Evolutionary conservation across 2,797 vertebrate species (phyloP).

Genomic region (Cynopterus sphinx): DNA sequence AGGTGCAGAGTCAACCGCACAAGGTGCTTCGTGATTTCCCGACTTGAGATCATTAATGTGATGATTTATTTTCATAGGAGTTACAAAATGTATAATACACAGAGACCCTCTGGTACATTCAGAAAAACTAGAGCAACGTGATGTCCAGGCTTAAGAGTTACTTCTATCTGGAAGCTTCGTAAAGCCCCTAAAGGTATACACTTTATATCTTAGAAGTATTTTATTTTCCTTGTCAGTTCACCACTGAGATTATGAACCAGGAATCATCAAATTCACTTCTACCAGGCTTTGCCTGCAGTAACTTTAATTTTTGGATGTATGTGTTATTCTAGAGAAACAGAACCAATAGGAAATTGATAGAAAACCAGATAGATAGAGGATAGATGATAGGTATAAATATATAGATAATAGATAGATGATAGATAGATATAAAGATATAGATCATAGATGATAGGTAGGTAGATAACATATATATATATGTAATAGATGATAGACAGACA

Average conservation of each 20-base stretch:
- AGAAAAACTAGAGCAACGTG: neutral
- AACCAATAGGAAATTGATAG: neutral
- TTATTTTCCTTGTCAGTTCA: neutral
- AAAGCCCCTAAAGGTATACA: neutral
- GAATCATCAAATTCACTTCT: neutral
- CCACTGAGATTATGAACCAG: neutral
- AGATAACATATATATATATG: neutral
- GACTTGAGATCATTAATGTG: neutral
- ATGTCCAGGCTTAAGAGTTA: neutral
- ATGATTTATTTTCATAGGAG: neutral
- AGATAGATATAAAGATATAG: neutral
- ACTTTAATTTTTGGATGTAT: neutral
- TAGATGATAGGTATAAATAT: too few relatives aligned
- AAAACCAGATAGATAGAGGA: neutral
- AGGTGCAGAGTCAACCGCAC: neutral
- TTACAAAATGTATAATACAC: neutral
- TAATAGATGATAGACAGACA: neutral
- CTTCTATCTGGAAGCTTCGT: neutral
- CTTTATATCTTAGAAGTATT: neutral
- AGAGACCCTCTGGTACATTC: neutral
- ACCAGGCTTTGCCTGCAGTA: neutral
- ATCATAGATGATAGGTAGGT: neutral
- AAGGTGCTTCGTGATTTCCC: neutral
- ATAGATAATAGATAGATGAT: neutral
- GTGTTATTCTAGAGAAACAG: neutral